Evolutionary conservation across 92 coral and sea anemone species (phyloP).

Genomic region (Porites lobata): DNA sequence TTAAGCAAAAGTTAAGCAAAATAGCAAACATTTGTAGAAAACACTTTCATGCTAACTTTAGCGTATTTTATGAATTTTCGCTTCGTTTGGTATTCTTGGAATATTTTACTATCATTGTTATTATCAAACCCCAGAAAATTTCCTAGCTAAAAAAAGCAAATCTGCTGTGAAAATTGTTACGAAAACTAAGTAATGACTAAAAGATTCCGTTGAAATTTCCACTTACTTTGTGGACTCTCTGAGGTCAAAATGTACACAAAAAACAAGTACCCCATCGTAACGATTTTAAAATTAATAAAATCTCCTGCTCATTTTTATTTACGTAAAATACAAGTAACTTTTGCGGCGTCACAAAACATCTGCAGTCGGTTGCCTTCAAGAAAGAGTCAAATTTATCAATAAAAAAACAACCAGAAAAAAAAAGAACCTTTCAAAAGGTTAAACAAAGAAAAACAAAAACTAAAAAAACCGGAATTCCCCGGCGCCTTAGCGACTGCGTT

Average conservation of each 20-base stretch:
- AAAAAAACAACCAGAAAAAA: neutral
- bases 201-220: too few relatives aligned
- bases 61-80: neutral
- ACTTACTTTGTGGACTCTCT: too few relatives aligned
- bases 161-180: neutral
- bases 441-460: conserved; percentile 6
- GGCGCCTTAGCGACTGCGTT: conserved; percentile 3
- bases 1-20: conserved; percentile 6
- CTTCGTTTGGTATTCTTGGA: neutral
- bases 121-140: neutral
- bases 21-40: conserved; percentile 11
- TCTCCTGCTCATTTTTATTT: neutral
- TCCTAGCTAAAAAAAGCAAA: neutral
- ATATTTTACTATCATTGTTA: neutral
- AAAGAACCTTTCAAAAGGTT: too few relatives aligned
- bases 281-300: neutral
- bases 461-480: neutral
- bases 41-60: neutral
- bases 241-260: too few relatives aligned
- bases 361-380: neutral
- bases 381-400: too few relatives aligned
- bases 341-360: neutral
- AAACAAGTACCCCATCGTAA: neutral
- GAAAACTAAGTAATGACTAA: too few relatives aligned
- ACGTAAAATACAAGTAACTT: neutral